A percentile compares a stretch with the other conserved stretches of the same genome.
Evolutionary conservation across 2,888 invertebrate species (phyloP).

Genomic region (Leptopilina myrica): DNA sequence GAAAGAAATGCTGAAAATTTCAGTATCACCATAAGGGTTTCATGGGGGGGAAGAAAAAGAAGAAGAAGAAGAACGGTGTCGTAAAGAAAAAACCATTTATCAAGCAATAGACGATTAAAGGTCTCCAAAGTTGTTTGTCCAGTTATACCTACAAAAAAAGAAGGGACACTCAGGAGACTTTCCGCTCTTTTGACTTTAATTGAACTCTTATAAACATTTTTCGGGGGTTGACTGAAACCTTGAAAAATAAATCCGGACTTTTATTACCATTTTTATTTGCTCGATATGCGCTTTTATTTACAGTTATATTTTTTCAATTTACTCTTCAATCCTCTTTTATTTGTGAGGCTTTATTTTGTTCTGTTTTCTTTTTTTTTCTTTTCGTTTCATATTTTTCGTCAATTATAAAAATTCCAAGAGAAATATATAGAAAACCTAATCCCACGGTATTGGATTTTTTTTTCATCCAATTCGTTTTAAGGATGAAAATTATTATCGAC

Average conservation of each 20-base stretch:
- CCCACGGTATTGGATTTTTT: too few species aligned
- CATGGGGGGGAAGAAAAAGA: too few species aligned
- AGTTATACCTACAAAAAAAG: not conserved
- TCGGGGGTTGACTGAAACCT: not conserved
- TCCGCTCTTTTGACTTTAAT: not conserved
- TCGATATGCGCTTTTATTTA: not conserved
- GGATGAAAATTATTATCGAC: too few species aligned
- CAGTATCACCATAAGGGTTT: not conserved
- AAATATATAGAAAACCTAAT: too few species aligned
- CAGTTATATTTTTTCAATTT: not conserved
- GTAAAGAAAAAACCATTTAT: slow-evolving; percentile 5
- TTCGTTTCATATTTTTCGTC: too few species aligned
- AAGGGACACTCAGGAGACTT: not conserved
- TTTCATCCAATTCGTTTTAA: too few species aligned
- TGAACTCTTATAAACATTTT: not conserved
- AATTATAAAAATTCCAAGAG: too few species aligned
- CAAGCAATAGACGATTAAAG: slow-evolving; percentile 3
- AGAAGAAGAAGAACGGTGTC: not conserved
- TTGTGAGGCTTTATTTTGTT: not conserved
- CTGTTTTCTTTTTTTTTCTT: not conserved
- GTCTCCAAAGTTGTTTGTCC: slow-evolving; percentile 8
- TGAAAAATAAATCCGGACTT: not conserved
- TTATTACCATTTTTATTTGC: not conserved
- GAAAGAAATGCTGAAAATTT: too few species aligned
- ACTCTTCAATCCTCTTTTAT: slow-evolving; percentile 1